phyloP scores from a whole-genome alignment of 2,888 invertebrate genomes.

The Dorcus hopei region DNA sequence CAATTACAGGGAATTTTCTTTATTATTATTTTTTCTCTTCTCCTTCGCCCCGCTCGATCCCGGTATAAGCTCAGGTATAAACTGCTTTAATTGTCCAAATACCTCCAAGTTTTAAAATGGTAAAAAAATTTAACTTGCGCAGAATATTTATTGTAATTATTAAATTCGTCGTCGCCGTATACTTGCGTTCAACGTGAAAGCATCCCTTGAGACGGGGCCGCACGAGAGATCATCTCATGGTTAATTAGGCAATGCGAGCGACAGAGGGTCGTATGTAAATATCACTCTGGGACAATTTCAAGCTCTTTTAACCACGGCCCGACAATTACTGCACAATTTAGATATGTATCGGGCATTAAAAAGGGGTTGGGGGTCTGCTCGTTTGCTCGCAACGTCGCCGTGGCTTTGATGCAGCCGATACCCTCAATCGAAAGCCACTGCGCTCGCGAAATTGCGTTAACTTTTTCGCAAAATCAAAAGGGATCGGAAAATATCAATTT shows the following conservation, averaged over 20 bases:
- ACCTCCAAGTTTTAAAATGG: no score
- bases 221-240: slow-evolving; percentile 40
- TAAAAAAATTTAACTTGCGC: no score
- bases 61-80: slow-evolving; percentile 11
- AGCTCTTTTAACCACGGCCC: slow-evolving; percentile 51
- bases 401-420: no score
- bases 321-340: slow-evolving; percentile 51
- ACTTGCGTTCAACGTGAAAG: background rate
- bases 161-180: background rate
- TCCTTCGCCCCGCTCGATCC: slow-evolving; percentile 2
- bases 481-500: no score
- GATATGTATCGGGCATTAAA: slow-evolving; percentile 44
- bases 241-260: slow-evolving; percentile 45
- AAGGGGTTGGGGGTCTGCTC: slow-evolving; percentile 9
- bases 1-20: slow-evolving; percentile 33
- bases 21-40: slow-evolving; percentile 5
- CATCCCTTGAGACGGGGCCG: slow-evolving; percentile 22
- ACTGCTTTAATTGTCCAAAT: slow-evolving; percentile 15
- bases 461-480: no score
- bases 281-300: slow-evolving; percentile 48
- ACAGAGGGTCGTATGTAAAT: slow-evolving; percentile 43
- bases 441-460: no score
- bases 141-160: background rate
- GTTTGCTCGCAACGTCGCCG: background rate
- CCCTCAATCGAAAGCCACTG: no score